Base-by-base conservation (phyloP, 2,797 vertebrate genomes). In the Chelmon rostratus region DNA sequence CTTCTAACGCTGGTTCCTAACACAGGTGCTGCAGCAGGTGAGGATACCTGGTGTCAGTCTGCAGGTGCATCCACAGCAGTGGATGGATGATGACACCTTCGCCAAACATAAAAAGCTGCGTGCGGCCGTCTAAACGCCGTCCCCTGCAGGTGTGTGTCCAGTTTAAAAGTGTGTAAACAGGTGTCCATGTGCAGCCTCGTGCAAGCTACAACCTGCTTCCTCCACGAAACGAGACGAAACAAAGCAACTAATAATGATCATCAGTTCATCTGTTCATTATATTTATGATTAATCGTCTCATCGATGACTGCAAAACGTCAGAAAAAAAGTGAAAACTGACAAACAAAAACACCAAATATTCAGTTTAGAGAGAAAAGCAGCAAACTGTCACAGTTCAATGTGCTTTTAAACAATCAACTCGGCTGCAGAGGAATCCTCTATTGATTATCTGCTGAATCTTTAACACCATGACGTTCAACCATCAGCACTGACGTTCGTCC, bases 71-170 rank as follows among this genome's bases (percentile, higher is more conserved):
- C 78, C n/a, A 66, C 78, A 72, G 50, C 35, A 54, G 37, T 28
- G 52, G 52, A 46, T 49, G 63, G 47, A 64, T 25, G 53, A 66
- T 65, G n/a, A 23, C 12, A 52, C 33, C n/a, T 42, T 56, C 68
- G 40, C 23, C 52, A 71, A 50, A 81, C 52, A 85, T 46, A 82
- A 81, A 86, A 42, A 50, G 37, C 61, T 33, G 81, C 47, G 37
- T 83, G 62, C 53, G 57, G 31, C 13, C 9, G 54, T 57, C 72
- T 44, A 40, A 47, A 63, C n/a, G 44, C 15, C 61, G 7, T 49
- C 49, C 37, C 15, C 61, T 47, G 40, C 62, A 74, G 56, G n/a
- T 70, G 57, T 66, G 33, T 33, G 56, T 64, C 52, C 33, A 11
- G 23, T 42, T 42, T 65, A 25, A 71, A 58, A 35, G 5, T 59